phyloP scores from a whole-genome alignment of 2,797 vertebrate genomes.

The Rhyacichthys aspro region DNA sequence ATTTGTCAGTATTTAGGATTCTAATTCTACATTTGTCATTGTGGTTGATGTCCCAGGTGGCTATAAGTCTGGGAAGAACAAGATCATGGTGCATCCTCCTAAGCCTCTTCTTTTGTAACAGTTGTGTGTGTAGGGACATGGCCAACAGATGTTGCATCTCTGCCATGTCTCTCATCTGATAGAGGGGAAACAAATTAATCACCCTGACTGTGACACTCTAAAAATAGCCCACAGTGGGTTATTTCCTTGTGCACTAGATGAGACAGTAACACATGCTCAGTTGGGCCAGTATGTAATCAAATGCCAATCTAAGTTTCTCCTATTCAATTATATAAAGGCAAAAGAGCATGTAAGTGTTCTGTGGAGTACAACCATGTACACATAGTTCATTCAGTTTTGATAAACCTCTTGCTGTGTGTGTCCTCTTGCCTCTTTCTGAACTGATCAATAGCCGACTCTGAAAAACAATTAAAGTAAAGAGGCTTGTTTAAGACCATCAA shows the following conservation, averaged over 20 bases:
- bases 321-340: not conserved
- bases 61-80: conserved; percentile 24
- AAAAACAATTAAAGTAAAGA: conserved; percentile 21
- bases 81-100: conserved; percentile 11
- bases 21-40: conserved; percentile 14
- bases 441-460: conserved; percentile 25
- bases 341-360: not conserved
- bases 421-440: conserved; percentile 3
- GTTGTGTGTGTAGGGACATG: conserved; percentile 5
- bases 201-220: conserved; percentile 37
- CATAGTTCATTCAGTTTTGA: not conserved
- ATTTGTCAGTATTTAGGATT: conserved; percentile 3
- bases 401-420: not conserved
- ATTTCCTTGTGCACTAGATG: conserved; percentile 18
- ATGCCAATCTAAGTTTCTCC: conserved; percentile 2
- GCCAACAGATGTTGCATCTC: conserved; percentile 44
- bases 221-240: conserved; percentile 50
- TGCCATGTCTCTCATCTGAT: conserved; percentile 34
- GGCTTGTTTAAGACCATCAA: conserved; percentile 16
- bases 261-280: conserved; percentile 2
- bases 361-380: not conserved
- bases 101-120: conserved; percentile 26
- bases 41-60: conserved; percentile 44
- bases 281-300: conserved; percentile 15
- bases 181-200: conserved; percentile 47